Base-by-base conservation (phyloP, 1,140 invertebrate species). In the Lepidotrigona ventralis region DNA sequence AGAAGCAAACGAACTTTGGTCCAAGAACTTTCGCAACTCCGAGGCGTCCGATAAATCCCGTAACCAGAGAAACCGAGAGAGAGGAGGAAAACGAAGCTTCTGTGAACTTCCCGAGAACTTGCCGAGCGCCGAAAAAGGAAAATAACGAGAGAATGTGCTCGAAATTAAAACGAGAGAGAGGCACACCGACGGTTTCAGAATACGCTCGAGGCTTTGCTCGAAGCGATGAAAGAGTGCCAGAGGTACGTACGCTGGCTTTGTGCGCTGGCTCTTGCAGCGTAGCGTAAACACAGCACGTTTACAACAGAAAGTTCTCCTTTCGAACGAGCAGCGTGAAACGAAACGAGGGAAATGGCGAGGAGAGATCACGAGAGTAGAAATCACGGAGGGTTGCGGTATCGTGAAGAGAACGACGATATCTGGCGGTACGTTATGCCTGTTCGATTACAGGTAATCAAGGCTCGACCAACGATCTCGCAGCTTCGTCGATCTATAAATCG, bases 401-500 rank as follows among this genome's bases (percentile, higher is more conserved):
- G 75, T 11, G 74, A 63, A 73, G 81, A 85, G 81, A 88, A 83
- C 70, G 71, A 84, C 71, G 72, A 84, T 78, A 88, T 85, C 85
- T 84, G 73, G 77, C 68, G 70, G 51, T 87, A 87, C 75, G 86
- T 90, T 89, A 87, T 79, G 88, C 72, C 79, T 79, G 85, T 79
- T 89, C 88, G 85, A 91, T 91, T 86, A 87, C 85, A 86, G 86
- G 86, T 91, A 88, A 89, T 86, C 85, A 89, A 85, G 85, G 72
- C 81, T 64, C 81, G 76, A 83, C 68, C 81, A 80, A 77, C 86
- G 82, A 86, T 86, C 83, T 33, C 33, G 4, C 84, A 90, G 90
- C 90, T 90, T 91, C 86, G 87, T 91, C 90, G 90, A 88, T 86
- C 89, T 90, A 91, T 91, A 91, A 91, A 91, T 90, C 89, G 86